Conservation (phyloP, 2,888 invertebrate genomes). For the Chydorus sphaericus region DNA sequence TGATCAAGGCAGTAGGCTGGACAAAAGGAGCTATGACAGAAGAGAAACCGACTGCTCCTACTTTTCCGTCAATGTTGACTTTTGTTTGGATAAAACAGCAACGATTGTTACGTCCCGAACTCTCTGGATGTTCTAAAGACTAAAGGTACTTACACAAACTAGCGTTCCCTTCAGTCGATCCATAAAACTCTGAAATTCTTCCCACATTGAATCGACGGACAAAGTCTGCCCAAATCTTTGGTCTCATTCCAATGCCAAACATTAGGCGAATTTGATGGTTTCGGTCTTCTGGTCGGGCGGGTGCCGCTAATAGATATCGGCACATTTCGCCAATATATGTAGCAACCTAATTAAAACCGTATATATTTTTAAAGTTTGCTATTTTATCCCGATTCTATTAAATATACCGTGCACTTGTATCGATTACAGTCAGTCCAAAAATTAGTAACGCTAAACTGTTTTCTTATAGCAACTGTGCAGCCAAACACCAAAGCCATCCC, state of each 20-base stretch:
- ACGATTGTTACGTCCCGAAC: no score
- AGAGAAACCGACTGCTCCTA: conserved; percentile 89
- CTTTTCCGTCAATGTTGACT: conserved; percentile 79
- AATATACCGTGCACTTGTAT: conserved; percentile 84
- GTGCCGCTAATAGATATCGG: conserved; percentile 65
- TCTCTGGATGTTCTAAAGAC: background rate
- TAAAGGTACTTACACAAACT: conserved; percentile 55
- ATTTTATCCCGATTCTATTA: no score
- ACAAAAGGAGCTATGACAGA: conserved; percentile 73
- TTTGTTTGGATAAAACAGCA: conserved; percentile 38
- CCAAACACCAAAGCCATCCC: conserved; percentile 71
- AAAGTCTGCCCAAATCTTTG: conserved; percentile 87
- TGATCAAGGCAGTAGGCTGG: conserved; percentile 88
- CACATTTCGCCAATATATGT: conserved; percentile 90
- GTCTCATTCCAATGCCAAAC: conserved; percentile 85
- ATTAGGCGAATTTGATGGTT: conserved; percentile 60
- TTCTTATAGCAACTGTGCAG: conserved; percentile 63
- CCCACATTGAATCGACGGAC: conserved; percentile 49
- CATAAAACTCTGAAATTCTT: conserved; percentile 83
- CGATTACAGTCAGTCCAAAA: conserved; percentile 87
- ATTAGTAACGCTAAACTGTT: conserved; percentile 84
- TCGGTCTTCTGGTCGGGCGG: conserved; percentile 48
- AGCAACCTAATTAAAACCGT: conserved; percentile 55
- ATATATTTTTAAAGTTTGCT: no score
- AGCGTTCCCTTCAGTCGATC: conserved; percentile 95